Evolutionary conservation across 2,888 invertebrate species (phyloP), one percentile per base, ranked within the genome.

Genomic region (Lacanobia oleracea): DNA sequence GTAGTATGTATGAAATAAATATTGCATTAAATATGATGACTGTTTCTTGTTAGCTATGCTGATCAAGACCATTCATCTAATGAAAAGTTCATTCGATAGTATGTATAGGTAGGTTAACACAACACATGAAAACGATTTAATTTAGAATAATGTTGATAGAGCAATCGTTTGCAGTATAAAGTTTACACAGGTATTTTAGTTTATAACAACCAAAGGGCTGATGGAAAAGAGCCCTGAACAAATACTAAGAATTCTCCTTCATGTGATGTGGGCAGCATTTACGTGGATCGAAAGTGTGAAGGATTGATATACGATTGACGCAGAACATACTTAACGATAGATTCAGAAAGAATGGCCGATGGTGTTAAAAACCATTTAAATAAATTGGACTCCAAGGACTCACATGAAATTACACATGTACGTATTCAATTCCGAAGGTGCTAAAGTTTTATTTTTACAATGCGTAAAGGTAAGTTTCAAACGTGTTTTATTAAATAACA

Each of bases 401-500:
- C 21, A 6, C 40, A 8, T 27, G 53, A 57, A 10, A 66, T 65
- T 68, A 65, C n/a, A 53, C 27, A 67, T 56, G 40, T 54, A 21
- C 54, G 56, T 56, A 40, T 59, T 62, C 51, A 63, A 64, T 43
- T 62, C 21, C 0, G 16, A 51, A 62, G 43, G 48, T 67, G 48
- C 51, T 65, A 61, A 66, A 59, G n/a, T 40, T 65, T 68, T 79
- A 63, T 79, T 66, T 57, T 79, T 66, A 63, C 37, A 57, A 57
- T 59, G 65, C 23, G 23, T 61, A 65, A 85, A 86, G 81, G 81
- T 82, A 84, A 79, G 82, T 65, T 73, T 84, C 59, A 86, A 78
- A 86, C 88, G 83, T 87, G 88, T 87, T 87, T 74, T 77, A 85
- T 85, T 77, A 77, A 87, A 88, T 82, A 88, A 88, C 87, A 90